Base-by-base conservation (phyloP, 2,888 invertebrate genomes). In the Arge pagana region DNA sequence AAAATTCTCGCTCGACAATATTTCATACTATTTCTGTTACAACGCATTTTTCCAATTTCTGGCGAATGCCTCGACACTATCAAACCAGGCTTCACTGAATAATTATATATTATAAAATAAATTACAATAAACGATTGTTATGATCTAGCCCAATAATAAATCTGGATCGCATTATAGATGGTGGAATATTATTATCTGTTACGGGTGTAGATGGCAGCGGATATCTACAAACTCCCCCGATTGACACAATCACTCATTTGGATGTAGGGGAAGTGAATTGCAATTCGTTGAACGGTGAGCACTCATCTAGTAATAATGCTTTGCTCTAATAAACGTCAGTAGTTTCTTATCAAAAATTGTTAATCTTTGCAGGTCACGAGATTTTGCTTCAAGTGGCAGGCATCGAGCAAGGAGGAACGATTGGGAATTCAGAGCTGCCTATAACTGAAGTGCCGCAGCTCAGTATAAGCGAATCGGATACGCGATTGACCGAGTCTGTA, bases 391-490 rank as follows among this genome's bases (percentile, higher is more conserved):
- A 50, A 51, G 52, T 55, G 1, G 26, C 57, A n/a, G 55, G 52
- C 10, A 54, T 55, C 16, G 49, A 53, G n/a, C 45, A 56, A 21
- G 5, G 48, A 13, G 43, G 37, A 23, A 21, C 50, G 1, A 43
- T 48, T 31, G 43, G 8, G 10, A 42, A 24, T 26, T 8, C 43
- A 13, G 53, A 60, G 37, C 43, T 58, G 26, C 40, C 52, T 15
- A 33, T 59, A n/a, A 52, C 45, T n/a, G 55, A 57, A 24, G 57
- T 62, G 6, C 60, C 62, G 3, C 64, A 59, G 31, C 50, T 64
- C 10, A 61, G 58, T 40, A 64, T 62, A 19, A 58, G 54, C 50
- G 64, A 64, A 11, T 26, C 59, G 6, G 56, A 59, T 31, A 45
- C 55, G n/a, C 54, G 55, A 35, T 51, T 62, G 11, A 54, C 58